A percentile compares a stretch with the other conserved stretches of the same genome.
Evolutionary conservation across 2,113 vertebrate species (phyloP).

Genomic region (Eclectus roratus): DNA sequence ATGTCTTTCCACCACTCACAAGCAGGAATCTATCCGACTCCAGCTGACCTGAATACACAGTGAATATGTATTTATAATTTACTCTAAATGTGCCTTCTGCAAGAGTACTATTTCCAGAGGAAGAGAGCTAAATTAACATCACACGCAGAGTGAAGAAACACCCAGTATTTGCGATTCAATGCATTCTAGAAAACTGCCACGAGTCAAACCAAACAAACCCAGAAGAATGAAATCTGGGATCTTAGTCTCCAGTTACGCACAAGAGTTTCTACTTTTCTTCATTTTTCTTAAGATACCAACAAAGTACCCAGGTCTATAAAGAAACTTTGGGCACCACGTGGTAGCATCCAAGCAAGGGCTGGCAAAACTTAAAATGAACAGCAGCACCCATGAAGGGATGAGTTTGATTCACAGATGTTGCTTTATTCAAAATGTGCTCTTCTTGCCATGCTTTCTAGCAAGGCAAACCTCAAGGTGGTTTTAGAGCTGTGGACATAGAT

Average conservation of each 20-base stretch:
- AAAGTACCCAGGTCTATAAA: not conserved
- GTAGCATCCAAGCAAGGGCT: not conserved
- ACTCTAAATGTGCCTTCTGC: not conserved
- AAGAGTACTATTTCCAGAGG: not conserved
- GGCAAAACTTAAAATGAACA: not conserved
- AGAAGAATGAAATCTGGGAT: not conserved
- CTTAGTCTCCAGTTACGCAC: not conserved
- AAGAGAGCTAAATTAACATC: slow-evolving; percentile 15
- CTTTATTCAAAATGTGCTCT: not conserved
- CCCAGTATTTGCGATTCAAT: not conserved
- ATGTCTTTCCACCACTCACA: slow-evolving; percentile 94
- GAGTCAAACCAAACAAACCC: not conserved
- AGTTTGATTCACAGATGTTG: not conserved
- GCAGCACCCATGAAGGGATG: not conserved
- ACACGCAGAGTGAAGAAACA: not conserved
- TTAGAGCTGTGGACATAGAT: not conserved
- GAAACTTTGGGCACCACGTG: not conserved
- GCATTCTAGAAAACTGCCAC: not conserved
- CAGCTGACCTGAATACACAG: slow-evolving; percentile 78
- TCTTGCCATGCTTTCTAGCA: not conserved
- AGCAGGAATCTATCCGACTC: slow-evolving; percentile 87
- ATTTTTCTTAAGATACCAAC: not conserved
- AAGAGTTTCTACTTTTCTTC: not conserved
- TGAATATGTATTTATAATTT: slow-evolving; percentile 47
- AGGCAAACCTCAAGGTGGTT: not conserved